phyloP scores from a whole-genome alignment of 2,113 vertebrate genomes.

The Bambusicola thoracicus region DNA sequence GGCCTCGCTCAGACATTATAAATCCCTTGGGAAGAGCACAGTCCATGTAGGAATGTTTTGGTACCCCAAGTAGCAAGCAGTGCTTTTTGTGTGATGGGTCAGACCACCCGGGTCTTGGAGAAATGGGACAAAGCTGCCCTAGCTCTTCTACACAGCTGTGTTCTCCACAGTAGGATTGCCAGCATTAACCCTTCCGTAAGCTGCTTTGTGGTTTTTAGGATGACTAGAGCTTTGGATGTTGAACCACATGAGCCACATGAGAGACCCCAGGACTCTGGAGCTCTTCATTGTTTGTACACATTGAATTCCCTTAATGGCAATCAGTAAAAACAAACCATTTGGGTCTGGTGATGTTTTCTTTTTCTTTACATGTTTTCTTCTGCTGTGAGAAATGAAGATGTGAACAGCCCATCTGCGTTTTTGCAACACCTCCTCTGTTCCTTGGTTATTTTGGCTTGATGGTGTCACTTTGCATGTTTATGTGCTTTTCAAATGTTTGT shows the following conservation, averaged over 20 bases:
- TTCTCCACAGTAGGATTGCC: background rate
- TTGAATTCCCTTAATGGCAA: background rate
- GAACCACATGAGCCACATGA: background rate
- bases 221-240: background rate
- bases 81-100: background rate
- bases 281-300: background rate
- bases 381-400: background rate
- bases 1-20: background rate
- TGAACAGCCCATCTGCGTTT: slow-evolving; percentile 22
- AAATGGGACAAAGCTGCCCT: background rate
- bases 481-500: slow-evolving; percentile 41
- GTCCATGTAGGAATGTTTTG: background rate
- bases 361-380: background rate
- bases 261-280: rapidly evolving
- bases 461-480: slow-evolving; percentile 18
- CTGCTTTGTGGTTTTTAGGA: background rate
- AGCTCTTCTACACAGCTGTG: background rate
- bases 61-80: background rate
- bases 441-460: slow-evolving; percentile 46
- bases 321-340: background rate
- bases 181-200: background rate
- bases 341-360: background rate
- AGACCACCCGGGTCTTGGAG: background rate
- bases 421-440: slow-evolving; percentile 33
- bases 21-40: background rate